phyloP scores from a whole-genome alignment of 2,888 invertebrate species.

The Diogma glabrata region DNA sequence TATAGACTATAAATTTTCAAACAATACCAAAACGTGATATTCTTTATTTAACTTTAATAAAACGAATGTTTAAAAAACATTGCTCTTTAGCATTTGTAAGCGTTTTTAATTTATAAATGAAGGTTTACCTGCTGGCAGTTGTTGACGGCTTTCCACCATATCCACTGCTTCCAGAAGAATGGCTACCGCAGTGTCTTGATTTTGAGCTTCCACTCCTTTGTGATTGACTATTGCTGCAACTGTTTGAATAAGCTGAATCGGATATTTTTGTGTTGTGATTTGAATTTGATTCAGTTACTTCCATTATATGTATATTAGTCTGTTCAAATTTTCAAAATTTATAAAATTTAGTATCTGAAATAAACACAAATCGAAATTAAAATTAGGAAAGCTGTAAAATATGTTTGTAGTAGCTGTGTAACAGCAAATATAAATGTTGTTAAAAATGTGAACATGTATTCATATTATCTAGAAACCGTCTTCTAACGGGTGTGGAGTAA shows the following conservation, averaged over 20 bases:
- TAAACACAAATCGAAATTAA: too few relatives aligned
- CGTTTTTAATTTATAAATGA: constrained; percentile 16
- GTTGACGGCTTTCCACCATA: constrained; percentile 59
- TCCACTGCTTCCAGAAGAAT: constrained; percentile 69
- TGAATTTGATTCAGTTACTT: constrained; percentile 39
- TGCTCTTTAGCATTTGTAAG: not conserved
- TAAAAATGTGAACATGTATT: too few relatives aligned
- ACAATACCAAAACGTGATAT: too few relatives aligned
- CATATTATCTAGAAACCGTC: too few relatives aligned
- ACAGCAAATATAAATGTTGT: too few relatives aligned
- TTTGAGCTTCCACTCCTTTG: constrained; percentile 67
- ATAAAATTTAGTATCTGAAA: too few relatives aligned
- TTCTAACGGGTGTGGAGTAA: too few relatives aligned
- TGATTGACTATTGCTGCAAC: constrained; percentile 72
- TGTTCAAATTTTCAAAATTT: too few relatives aligned
- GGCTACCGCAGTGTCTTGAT: constrained; percentile 62
- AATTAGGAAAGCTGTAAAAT: too few relatives aligned
- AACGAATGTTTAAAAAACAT: not conserved
- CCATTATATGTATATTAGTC: constrained; percentile 16
- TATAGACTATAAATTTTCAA: too few relatives aligned
- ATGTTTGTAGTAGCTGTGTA: too few relatives aligned
- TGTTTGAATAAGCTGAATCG: constrained; percentile 73
- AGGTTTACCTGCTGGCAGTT: constrained; percentile 45
- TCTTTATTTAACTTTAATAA: too few relatives aligned
- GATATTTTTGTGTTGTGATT: constrained; percentile 49